These are phyloP conservation scores for Hylaeus anthracinus DNA, from an alignment of 1,140 invertebrate genomes.

Conservation along the genomic window DNA sequence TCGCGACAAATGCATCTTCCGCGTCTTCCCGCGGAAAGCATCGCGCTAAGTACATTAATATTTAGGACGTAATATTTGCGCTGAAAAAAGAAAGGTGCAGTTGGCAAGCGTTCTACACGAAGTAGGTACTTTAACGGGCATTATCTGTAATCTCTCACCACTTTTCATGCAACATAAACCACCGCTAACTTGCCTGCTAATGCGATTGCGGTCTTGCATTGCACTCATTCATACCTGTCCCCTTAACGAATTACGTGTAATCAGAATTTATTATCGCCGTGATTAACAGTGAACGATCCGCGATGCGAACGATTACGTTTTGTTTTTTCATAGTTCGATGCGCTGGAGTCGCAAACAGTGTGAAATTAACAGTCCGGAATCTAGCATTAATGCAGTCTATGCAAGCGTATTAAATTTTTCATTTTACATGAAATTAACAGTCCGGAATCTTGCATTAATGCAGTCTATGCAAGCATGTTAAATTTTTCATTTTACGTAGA, in stretches of 20 bases:
- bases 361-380: no score
- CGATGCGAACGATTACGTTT: no score
- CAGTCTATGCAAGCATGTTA: no score
- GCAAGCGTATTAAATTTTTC: no score
- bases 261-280: slow-evolving; percentile 6
- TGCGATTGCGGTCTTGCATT: slow-evolving; percentile 30
- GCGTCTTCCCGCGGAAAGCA: not conserved
- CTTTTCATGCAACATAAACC: slow-evolving; percentile 42
- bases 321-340: no score
- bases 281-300: slow-evolving; percentile 1
- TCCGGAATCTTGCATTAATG: no score
- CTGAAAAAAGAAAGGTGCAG: not conserved
- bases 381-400: no score
- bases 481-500: no score
- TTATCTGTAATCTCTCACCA: slow-evolving; percentile 36
- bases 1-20: not conserved
- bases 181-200: slow-evolving; percentile 26
- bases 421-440: no score
- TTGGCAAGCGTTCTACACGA: not conserved
- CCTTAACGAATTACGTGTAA: slow-evolving; percentile 16
- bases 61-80: slow-evolving; percentile 34
- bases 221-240: slow-evolving; percentile 2
- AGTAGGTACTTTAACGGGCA: slow-evolving; percentile 21
- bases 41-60: slow-evolving; percentile 27
- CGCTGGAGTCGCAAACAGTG: no score